Conservation (phyloP, 2,888 invertebrate genomes). For the Druceiella hillmani region DNA sequence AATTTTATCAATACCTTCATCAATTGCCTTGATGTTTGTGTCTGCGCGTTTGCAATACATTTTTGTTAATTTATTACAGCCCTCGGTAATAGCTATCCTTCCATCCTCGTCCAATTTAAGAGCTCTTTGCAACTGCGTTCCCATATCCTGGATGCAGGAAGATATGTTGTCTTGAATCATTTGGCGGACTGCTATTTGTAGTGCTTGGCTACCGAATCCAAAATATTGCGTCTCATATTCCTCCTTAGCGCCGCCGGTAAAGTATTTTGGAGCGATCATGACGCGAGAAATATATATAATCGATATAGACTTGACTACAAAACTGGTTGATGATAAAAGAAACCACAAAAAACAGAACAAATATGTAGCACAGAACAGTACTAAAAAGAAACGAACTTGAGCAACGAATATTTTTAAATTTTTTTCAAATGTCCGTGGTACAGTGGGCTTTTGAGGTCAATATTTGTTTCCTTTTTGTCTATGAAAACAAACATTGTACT, state of each 20-base stretch:
- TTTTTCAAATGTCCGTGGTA: no score
- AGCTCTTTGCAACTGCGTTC: conserved; percentile 35
- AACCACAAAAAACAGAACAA: no score
- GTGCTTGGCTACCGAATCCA: conserved; percentile 42
- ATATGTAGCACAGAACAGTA: no score
- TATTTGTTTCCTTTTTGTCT: no score
- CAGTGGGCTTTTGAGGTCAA: no score
- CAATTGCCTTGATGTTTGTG: conserved; percentile 35
- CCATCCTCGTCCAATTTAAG: conserved; percentile 41
- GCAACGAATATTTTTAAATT: no score
- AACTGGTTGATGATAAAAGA: no score
- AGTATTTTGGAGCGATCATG: conserved; percentile 38
- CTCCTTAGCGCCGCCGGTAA: conserved; percentile 43
- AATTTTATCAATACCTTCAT: conserved; percentile 38
- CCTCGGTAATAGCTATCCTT: conserved; percentile 33
- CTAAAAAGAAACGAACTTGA: no score
- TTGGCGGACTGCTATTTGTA: conserved; percentile 42
- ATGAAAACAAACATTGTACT: no score
- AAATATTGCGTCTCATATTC: conserved; percentile 49
- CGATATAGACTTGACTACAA: no score
- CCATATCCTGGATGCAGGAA: conserved; percentile 39
- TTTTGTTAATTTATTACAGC: conserved; percentile 38
- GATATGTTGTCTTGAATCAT: conserved; percentile 45
- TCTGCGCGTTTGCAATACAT: conserved; percentile 40
- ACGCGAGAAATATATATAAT: no score